Evolutionary conservation across 2,113 vertebrate genomes (phyloP).

Genomic region (Rhea pennata): DNA sequence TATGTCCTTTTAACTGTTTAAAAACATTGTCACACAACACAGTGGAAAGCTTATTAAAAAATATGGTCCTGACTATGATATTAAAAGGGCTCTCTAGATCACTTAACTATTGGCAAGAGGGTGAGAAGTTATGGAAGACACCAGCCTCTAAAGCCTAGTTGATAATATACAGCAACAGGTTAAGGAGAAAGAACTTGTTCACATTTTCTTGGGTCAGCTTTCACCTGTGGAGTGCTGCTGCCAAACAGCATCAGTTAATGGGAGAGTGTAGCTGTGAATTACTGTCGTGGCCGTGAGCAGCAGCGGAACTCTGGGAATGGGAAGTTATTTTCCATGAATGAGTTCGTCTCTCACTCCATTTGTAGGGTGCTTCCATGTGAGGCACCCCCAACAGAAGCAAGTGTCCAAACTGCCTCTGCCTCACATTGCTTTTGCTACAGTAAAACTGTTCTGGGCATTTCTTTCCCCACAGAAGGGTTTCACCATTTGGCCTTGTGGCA

Average conservation of each 20-base stretch:
- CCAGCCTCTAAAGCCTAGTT: rapidly evolving
- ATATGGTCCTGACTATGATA: background rate
- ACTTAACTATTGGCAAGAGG: background rate
- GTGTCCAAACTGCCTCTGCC: background rate
- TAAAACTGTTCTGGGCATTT: background rate
- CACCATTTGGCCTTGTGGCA: background rate
- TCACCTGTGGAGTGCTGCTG: background rate
- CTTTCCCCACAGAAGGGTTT: background rate
- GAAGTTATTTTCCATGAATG: background rate
- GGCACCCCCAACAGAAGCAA: rapidly evolving
- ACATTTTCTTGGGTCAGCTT: background rate
- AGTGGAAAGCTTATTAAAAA: background rate
- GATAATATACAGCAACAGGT: rapidly evolving
- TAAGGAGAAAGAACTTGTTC: background rate
- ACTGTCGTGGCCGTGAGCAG: background rate
- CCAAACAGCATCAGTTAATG: rapidly evolving
- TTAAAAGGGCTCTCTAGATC: background rate
- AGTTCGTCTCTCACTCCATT: background rate
- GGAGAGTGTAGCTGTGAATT: background rate
- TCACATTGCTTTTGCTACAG: background rate
- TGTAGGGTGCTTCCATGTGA: background rate
- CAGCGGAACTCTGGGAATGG: background rate
- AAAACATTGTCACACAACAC: background rate
- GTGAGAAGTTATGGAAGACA: background rate
- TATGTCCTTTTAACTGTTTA: background rate